Percentiles rank a stretch among this genome's conserved stretches.
phyloP scores from a whole-genome alignment of 2,113 vertebrate genomes.

The Carollia perspicillata region DNA sequence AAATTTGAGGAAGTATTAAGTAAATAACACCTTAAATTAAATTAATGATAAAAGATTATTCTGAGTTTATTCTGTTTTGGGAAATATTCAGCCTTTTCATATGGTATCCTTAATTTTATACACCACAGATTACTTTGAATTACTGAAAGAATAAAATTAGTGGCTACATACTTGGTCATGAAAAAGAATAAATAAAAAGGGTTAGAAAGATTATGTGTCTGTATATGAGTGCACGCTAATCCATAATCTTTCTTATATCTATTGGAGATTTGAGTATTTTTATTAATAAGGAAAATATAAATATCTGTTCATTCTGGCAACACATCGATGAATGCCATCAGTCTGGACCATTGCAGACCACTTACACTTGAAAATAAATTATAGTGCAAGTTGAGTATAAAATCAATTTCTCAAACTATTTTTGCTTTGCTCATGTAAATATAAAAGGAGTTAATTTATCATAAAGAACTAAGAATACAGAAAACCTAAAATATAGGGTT shows the following conservation, averaged over 20 bases:
- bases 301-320: conserved; percentile 14
- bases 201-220: not conserved
- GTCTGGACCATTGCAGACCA: not conserved
- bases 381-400: conserved; percentile 25
- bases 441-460: not conserved
- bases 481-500: not conserved
- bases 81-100: not conserved
- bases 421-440: conserved; percentile 1
- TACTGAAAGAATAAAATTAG: not conserved
- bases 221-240: not conserved
- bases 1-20: not conserved
- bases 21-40: not conserved
- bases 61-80: not conserved
- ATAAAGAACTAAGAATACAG: not conserved
- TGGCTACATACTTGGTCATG: not conserved
- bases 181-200: not conserved
- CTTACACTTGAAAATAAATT: conserved; percentile 48
- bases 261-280: conserved; percentile 39
- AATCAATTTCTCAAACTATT: conserved; percentile 23
- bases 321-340: conserved; percentile 8
- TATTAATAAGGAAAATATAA: conserved; percentile 18
- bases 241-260: conserved; percentile 22
- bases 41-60: not conserved
- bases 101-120: not conserved
- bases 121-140: not conserved